Evolutionary conservation across 1,140 invertebrate species (phyloP).

Genomic region (Protaetia brevitarsis): DNA sequence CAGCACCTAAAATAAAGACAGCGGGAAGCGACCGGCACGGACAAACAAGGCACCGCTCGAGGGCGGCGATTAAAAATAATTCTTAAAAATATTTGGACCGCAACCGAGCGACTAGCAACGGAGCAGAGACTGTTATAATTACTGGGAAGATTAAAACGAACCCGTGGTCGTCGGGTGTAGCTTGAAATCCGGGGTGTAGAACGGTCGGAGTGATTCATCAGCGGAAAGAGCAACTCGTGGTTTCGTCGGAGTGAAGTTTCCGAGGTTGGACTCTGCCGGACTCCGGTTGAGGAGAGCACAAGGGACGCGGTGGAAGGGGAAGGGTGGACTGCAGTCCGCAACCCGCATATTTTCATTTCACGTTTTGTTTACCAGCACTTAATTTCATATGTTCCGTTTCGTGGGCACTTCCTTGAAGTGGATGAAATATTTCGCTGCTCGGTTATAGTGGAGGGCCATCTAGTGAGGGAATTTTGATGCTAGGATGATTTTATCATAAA

Average conservation of each 20-base stretch:
- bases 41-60: too few species aligned
- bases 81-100: background rate
- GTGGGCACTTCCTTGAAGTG: background rate
- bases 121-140: background rate
- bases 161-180: background rate
- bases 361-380: slow-evolving; percentile 6
- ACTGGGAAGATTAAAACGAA: slow-evolving; percentile 12
- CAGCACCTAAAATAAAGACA: too few species aligned
- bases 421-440: slow-evolving; percentile 1
- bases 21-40: too few species aligned
- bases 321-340: background rate
- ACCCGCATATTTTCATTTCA: slow-evolving; percentile 9
- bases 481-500: too few species aligned
- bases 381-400: slow-evolving; percentile 14
- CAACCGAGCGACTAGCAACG: background rate
- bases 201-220: slow-evolving; percentile 9
- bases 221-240: slow-evolving; percentile 14
- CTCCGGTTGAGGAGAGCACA: background rate
- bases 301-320: background rate
- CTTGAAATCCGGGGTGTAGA: background rate
- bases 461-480: too few species aligned
- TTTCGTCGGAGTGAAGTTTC: background rate
- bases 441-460: too few species aligned
- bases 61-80: background rate
- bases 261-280: background rate